These are phyloP conservation scores for Pyrocephalus nanus DNA, from an alignment of 2,797 vertebrate species.

Conservation along the genomic window DNA sequence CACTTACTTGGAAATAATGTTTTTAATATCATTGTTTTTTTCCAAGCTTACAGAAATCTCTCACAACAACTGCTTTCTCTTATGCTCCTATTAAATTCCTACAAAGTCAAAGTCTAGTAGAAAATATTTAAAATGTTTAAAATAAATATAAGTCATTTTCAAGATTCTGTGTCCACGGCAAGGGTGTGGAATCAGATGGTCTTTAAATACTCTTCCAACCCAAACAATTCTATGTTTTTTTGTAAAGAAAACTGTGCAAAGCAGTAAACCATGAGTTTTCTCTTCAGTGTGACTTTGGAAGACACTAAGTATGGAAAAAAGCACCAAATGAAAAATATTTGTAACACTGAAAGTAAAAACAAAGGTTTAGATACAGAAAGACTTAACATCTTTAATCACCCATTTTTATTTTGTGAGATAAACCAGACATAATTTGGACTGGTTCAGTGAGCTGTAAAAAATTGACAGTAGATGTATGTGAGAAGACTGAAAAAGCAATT, in stretches of 20 bases:
- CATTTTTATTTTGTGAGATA: slow-evolving; percentile 46
- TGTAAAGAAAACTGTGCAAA: background rate
- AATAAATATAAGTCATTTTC: background rate
- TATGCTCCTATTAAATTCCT: background rate
- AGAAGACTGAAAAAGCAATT: slow-evolving; percentile 62
- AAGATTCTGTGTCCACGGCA: background rate
- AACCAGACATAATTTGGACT: slow-evolving; percentile 60
- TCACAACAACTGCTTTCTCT: background rate
- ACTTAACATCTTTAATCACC: slow-evolving; percentile 37
- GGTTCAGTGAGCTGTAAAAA: slow-evolving; percentile 59
- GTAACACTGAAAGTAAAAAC: background rate
- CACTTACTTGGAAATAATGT: background rate
- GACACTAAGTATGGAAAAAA: background rate
- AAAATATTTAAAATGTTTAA: background rate
- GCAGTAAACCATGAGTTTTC: background rate
- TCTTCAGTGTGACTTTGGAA: background rate
- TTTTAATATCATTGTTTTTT: background rate
- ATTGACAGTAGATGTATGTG: slow-evolving; percentile 55
- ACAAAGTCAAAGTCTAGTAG: background rate
- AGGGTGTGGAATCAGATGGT: background rate
- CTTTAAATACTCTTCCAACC: background rate
- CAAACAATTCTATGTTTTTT: background rate
- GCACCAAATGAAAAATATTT: background rate
- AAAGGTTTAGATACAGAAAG: slow-evolving; percentile 4
- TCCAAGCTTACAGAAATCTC: background rate